Percentiles rank a stretch among this genome's conserved stretches.
Conservation (phyloP, 2,888 invertebrate species). For the Erebia ligea region DNA sequence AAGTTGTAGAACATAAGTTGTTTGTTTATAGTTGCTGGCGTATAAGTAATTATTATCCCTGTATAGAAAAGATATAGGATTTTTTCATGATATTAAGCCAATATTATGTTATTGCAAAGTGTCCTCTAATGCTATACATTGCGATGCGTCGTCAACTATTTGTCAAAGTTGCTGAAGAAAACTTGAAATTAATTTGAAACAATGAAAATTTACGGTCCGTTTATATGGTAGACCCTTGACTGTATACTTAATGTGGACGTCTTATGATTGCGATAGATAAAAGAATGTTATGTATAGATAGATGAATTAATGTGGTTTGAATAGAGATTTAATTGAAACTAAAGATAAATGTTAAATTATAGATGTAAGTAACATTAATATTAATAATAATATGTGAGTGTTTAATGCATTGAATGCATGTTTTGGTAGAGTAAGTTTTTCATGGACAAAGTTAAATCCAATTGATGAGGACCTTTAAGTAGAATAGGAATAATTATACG, state of each 20-base stretch:
- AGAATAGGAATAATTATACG: background rate
- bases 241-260: constrained; percentile 55
- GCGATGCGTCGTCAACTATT: constrained; percentile 26
- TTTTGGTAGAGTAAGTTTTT: constrained; percentile 38
- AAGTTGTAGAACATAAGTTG: background rate
- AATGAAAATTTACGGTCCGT: constrained; percentile 43
- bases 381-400: constrained; percentile 44
- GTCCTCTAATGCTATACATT: constrained; percentile 31
- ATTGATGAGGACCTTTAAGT: background rate
- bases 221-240: constrained; percentile 44
- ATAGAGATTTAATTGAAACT: constrained; percentile 62
- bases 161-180: constrained; percentile 28
- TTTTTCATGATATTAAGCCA: background rate
- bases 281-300: constrained; percentile 62
- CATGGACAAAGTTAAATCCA: constrained; percentile 17
- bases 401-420: constrained; percentile 70
- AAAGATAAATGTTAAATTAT: constrained; percentile 55
- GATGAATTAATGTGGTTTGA: constrained; percentile 72
- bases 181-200: constrained; percentile 43
- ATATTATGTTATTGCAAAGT: constrained; percentile 31
- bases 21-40: background rate
- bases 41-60: background rate
- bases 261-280: constrained; percentile 71
- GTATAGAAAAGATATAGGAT: background rate
- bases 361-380: constrained; percentile 53